Conservation (phyloP, 2,888 invertebrate genomes). For the Cactoblastis cactorum region DNA sequence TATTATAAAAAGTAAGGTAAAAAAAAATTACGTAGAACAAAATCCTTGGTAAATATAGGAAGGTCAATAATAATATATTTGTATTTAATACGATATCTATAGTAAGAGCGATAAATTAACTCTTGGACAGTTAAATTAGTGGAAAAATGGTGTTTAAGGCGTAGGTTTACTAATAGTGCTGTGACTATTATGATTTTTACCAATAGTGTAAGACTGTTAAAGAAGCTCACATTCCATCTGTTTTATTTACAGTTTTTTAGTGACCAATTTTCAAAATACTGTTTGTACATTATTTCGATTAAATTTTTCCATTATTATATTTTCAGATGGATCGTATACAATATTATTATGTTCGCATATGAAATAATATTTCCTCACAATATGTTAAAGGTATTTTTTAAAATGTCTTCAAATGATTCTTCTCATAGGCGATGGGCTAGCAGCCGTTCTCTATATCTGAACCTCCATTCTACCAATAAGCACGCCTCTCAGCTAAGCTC, state of each 20-base stretch:
- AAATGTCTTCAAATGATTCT: too few species aligned
- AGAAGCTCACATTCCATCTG: neutral
- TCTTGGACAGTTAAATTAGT: neutral
- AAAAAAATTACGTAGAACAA: neutral
- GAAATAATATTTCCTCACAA: too few species aligned
- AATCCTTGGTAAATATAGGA: slow-evolving; percentile 8
- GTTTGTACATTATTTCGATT: neutral
- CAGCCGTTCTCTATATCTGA: too few species aligned
- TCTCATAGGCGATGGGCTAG: too few species aligned
- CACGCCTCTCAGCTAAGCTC: too few species aligned
- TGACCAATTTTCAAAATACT: slow-evolving; percentile 9
- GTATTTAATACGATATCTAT: slow-evolving; percentile 24
- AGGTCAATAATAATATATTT: slow-evolving; percentile 24
- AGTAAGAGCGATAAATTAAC: slow-evolving; percentile 25
- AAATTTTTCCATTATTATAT: too few species aligned
- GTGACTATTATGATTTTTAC: slow-evolving; percentile 11
- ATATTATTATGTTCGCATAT: too few species aligned
- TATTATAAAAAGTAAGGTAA: neutral
- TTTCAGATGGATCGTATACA: too few species aligned
- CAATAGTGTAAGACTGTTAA: slow-evolving; percentile 10
- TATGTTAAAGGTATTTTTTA: too few species aligned
- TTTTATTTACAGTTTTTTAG: slow-evolving; percentile 8
- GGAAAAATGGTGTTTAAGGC: neutral
- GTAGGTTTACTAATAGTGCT: slow-evolving; percentile 11
- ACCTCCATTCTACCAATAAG: too few species aligned